Evolutionary conservation across 2,888 invertebrate genomes (phyloP).

Genomic region (Hirudinaria manillensis): DNA sequence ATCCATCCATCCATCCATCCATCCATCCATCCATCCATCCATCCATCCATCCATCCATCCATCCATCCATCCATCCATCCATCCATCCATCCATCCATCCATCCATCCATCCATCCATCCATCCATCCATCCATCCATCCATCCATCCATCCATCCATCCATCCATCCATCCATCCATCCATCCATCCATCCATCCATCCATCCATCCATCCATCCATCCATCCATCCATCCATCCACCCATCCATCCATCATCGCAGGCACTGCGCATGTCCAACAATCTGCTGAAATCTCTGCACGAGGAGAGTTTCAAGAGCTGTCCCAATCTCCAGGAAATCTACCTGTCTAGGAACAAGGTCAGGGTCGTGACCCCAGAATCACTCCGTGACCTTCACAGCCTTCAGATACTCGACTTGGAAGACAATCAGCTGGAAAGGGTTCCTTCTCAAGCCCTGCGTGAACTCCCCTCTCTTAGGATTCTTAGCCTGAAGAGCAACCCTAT

Average conservation of each 20-base stretch:
- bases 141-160: too few species aligned
- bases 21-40: too few species aligned
- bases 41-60: too few species aligned
- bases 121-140: too few species aligned
- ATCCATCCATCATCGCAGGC: conserved; percentile 30
- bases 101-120: too few species aligned
- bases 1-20: too few species aligned
- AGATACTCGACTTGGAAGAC: conserved; percentile 36
- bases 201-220: too few species aligned
- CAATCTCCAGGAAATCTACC: conserved; percentile 37
- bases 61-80: too few species aligned
- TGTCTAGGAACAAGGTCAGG: conserved; percentile 35
- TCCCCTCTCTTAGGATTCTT: conserved; percentile 36
- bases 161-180: too few species aligned
- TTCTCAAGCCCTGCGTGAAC: conserved; percentile 28
- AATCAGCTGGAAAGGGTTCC: conserved; percentile 35
- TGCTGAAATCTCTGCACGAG: conserved; percentile 19
- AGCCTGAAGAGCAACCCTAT: conserved; percentile 37
- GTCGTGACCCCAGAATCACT: conserved; percentile 36
- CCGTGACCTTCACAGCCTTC: conserved; percentile 36
- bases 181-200: too few species aligned
- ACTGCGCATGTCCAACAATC: conserved; percentile 36
- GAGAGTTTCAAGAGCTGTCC: conserved; percentile 36
- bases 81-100: too few species aligned
- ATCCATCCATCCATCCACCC: too few species aligned